Evolutionary conservation across 1,140 invertebrate genomes (phyloP).

Genomic region (Dreissena polymorpha): DNA sequence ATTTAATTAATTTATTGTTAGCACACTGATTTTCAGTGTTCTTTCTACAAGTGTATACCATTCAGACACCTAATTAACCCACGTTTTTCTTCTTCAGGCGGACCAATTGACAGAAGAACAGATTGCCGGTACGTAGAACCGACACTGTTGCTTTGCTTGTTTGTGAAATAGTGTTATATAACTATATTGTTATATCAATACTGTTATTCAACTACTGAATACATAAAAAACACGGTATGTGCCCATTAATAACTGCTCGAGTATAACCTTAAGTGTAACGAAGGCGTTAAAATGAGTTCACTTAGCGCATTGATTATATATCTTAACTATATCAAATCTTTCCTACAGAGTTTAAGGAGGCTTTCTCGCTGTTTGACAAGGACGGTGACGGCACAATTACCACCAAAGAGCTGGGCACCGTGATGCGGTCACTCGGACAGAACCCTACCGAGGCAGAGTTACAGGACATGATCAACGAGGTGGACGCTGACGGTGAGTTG

Average conservation of each 20-base stretch:
- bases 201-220: too few species aligned
- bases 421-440: slow-evolving; percentile 98
- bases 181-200: too few species aligned
- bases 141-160: neutral
- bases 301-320: neutral
- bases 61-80: too few species aligned
- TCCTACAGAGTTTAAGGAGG: slow-evolving; percentile 52
- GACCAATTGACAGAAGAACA: slow-evolving; percentile 26
- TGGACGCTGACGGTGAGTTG: slow-evolving; percentile 97
- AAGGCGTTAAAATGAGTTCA: neutral
- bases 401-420: slow-evolving; percentile 99
- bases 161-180: too few species aligned
- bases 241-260: too few species aligned
- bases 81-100: neutral
- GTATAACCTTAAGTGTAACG: neutral
- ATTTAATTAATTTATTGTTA: too few species aligned
- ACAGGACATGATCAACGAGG: slow-evolving; percentile 99
- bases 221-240: too few species aligned
- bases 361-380: slow-evolving; percentile 56
- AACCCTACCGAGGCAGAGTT: slow-evolving; percentile 99
- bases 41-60: too few species aligned
- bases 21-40: too few species aligned
- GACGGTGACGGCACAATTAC: slow-evolving; percentile 99
- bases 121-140: slow-evolving; percentile 6
- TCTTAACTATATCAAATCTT: slow-evolving; percentile 74